Conservation (phyloP, 2,113 vertebrate species). For the Prochilodus magdalenae region DNA sequence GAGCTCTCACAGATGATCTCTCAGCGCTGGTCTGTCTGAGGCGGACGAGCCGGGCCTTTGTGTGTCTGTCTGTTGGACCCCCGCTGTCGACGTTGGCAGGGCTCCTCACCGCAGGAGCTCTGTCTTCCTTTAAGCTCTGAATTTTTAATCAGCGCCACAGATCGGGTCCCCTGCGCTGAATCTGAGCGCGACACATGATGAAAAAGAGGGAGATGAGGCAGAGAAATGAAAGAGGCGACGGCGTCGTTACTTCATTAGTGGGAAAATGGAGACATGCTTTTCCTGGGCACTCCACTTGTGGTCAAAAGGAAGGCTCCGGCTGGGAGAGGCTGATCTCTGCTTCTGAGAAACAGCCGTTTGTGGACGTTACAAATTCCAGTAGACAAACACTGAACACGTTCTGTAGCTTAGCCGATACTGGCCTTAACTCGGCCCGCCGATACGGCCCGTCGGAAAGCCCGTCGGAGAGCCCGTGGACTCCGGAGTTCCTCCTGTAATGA, state of each 20-base stretch:
- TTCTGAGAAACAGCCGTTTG: not conserved
- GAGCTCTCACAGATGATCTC: not conserved
- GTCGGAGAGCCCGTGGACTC: too few species aligned
- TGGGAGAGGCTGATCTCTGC: not conserved
- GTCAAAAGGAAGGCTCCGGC: not conserved
- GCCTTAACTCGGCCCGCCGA: too few species aligned
- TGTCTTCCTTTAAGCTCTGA: constrained; percentile 13
- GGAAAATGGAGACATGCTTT: too few species aligned
- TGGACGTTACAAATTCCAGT: too few species aligned
- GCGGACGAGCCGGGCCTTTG: not conserved
- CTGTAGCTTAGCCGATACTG: too few species aligned
- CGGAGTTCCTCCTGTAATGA: too few species aligned
- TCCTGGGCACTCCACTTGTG: too few species aligned
- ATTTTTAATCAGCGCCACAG: constrained; percentile 34
- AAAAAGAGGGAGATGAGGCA: constrained; percentile 18
- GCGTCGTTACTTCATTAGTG: not conserved
- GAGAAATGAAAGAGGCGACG: not conserved
- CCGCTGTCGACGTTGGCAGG: constrained; percentile 3
- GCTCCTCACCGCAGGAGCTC: constrained; percentile 18
- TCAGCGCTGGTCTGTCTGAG: not conserved
- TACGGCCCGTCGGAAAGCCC: too few species aligned
- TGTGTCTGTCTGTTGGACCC: not conserved
- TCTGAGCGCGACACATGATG: constrained; percentile 9
- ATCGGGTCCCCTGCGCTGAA: constrained; percentile 9
- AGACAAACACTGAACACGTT: too few species aligned